phyloP scores from a whole-genome alignment of 2,113 vertebrate genomes.

The Montifringilla adamsi region DNA sequence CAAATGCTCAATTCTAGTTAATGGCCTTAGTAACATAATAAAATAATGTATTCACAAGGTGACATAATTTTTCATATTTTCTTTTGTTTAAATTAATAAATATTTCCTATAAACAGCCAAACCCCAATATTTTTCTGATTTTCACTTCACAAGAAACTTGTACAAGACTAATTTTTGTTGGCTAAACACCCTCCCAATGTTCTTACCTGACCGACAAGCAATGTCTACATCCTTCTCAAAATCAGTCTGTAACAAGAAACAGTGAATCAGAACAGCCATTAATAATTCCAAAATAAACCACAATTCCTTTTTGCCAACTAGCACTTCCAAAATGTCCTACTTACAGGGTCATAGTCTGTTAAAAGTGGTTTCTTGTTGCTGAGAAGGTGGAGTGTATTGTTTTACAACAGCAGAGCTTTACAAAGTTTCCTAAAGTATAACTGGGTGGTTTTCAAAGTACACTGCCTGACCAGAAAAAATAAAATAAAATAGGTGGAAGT shows the following conservation, averaged over 20 bases:
- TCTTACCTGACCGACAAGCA: conserved; percentile 97
- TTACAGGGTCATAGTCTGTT: conserved; percentile 42
- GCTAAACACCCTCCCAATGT: background rate
- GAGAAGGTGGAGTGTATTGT: conserved; percentile 34
- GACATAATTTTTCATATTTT: background rate
- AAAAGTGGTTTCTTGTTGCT: conserved; percentile 49
- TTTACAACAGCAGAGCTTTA: conserved; percentile 59
- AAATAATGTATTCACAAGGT: background rate
- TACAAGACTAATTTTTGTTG: background rate
- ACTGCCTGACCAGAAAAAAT: conserved; percentile 52
- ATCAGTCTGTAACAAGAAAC: conserved; percentile 88
- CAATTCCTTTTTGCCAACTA: background rate
- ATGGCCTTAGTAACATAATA: background rate
- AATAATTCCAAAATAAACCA: conserved; percentile 34
- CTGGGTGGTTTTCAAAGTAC: conserved; percentile 46
- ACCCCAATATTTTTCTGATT: background rate
- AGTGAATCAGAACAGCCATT: conserved; percentile 24
- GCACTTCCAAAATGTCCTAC: conserved; percentile 18
- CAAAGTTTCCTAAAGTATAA: conserved; percentile 57
- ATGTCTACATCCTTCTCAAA: conserved; percentile 99
- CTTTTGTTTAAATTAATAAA: background rate
- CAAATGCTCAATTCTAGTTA: background rate
- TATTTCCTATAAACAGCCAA: background rate
- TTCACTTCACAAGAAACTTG: background rate
- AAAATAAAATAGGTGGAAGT: conserved; percentile 39